These are phyloP conservation scores for Cristatella mucedo DNA, from an alignment of 2,888 invertebrate genomes.

Conservation along the genomic window DNA sequence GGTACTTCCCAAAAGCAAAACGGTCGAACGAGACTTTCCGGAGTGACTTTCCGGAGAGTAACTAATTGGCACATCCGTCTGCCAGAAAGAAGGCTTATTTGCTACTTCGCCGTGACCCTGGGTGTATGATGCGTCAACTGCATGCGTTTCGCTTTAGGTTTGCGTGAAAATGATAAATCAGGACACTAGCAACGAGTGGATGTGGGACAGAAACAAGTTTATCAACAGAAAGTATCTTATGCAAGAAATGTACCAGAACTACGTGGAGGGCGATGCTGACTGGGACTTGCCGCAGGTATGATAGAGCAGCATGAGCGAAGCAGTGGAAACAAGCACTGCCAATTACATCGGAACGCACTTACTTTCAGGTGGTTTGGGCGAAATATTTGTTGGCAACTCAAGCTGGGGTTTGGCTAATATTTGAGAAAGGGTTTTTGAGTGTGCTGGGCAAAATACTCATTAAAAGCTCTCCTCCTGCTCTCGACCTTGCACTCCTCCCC, in stretches of 20 bases:
- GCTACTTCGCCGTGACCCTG: too few relatives aligned
- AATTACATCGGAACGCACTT: not conserved
- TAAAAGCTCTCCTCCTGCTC: too few relatives aligned
- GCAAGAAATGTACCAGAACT: constrained; percentile 36
- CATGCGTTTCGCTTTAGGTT: not conserved
- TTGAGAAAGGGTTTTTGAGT: too few relatives aligned
- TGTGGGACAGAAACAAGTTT: constrained; percentile 30
- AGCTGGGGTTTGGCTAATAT: too few relatives aligned
- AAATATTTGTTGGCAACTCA: not conserved
- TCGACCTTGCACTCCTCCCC: too few relatives aligned
- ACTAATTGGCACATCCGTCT: too few relatives aligned
- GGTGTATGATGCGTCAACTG: not conserved
- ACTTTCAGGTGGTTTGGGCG: not conserved
- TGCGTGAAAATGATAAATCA: constrained; percentile 26
- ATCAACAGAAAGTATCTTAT: constrained; percentile 33
- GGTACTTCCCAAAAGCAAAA: too few relatives aligned
- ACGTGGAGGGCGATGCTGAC: constrained; percentile 24
- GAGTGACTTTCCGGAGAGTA: too few relatives aligned
- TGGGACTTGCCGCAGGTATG: constrained; percentile 28
- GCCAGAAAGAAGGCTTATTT: too few relatives aligned
- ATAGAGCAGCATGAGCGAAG: not conserved
- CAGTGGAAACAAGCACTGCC: not conserved
- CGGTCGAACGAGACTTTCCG: too few relatives aligned
- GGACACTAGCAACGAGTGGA: constrained; percentile 23
- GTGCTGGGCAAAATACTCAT: too few relatives aligned